Percentiles rank a stretch among this genome's conserved stretches.
phyloP scores from a whole-genome alignment of 2,113 vertebrate genomes.

The Hipposideros armiger region DNA sequence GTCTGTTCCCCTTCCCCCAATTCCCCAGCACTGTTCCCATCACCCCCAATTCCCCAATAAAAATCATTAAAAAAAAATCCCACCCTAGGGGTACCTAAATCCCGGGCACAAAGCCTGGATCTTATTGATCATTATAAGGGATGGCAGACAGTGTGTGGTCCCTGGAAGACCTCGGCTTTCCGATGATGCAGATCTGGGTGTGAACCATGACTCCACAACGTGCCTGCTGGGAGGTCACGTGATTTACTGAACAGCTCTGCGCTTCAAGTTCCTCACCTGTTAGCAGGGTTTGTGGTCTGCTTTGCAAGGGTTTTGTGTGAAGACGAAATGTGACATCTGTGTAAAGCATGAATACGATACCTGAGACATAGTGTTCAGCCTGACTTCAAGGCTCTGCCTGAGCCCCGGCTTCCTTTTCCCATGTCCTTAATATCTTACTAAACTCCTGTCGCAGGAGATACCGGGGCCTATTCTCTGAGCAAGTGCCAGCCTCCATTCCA shows the following conservation, averaged over 20 bases:
- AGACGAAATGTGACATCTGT: neutral
- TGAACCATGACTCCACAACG: neutral
- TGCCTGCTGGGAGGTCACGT: neutral
- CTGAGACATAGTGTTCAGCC: accelerated
- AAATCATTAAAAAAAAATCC: neutral
- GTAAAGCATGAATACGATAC: neutral
- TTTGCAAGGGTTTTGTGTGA: neutral
- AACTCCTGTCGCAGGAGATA: neutral
- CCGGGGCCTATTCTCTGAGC: neutral
- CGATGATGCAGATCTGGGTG: neutral
- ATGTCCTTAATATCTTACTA: neutral
- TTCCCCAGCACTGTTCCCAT: no score
- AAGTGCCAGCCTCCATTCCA: neutral
- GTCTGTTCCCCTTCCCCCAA: no score
- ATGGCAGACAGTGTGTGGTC: no score
- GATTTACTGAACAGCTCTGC: neutral
- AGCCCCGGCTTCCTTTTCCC: neutral
- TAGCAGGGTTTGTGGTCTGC: neutral
- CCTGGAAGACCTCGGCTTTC: neutral
- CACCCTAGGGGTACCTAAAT: neutral
- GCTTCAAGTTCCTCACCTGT: neutral
- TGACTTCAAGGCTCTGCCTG: neutral
- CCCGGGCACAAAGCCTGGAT: neutral
- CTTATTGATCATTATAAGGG: neutral
- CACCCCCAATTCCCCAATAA: no score